phyloP scores from a whole-genome alignment of 2,888 invertebrate genomes.

The Dryadula phaetusa region DNA sequence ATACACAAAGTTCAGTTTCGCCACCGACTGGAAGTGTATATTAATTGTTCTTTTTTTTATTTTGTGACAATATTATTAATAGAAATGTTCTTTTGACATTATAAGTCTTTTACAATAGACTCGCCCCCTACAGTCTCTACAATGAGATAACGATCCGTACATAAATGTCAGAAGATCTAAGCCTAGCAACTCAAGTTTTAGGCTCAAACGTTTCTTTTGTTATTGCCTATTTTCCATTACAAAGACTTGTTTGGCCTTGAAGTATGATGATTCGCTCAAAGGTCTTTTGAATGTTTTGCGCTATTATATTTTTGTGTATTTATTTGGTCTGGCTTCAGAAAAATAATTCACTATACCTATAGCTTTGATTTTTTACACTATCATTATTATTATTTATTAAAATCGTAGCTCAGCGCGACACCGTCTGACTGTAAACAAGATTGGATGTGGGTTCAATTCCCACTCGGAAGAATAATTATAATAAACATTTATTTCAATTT shows the following conservation, averaged over 20 bases:
- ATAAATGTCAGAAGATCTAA: not conserved
- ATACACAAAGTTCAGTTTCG: too few relatives aligned
- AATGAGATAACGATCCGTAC: not conserved
- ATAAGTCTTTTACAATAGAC: not conserved
- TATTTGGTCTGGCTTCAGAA: not conserved
- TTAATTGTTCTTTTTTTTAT: too few relatives aligned
- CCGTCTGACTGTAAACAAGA: too few relatives aligned
- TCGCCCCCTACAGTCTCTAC: not conserved
- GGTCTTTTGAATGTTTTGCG: not conserved
- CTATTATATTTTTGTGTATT: not conserved
- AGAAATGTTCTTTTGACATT: not conserved
- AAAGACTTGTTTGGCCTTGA: not conserved
- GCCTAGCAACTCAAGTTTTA: not conserved
- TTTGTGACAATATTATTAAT: not conserved
- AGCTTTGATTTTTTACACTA: not conserved
- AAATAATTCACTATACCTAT: too few relatives aligned
- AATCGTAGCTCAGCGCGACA: too few relatives aligned
- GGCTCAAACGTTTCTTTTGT: not conserved
- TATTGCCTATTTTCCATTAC: not conserved
- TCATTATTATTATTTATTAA: too few relatives aligned
- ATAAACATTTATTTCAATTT: too few relatives aligned
- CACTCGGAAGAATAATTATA: too few relatives aligned
- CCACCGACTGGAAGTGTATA: too few relatives aligned
- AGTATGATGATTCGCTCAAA: not conserved
- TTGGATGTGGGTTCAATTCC: too few relatives aligned